A percentile compares a stretch with the other conserved stretches of the same genome.
phyloP scores from a whole-genome alignment of 2,888 invertebrate genomes.

The Plagiodera versicolora region DNA sequence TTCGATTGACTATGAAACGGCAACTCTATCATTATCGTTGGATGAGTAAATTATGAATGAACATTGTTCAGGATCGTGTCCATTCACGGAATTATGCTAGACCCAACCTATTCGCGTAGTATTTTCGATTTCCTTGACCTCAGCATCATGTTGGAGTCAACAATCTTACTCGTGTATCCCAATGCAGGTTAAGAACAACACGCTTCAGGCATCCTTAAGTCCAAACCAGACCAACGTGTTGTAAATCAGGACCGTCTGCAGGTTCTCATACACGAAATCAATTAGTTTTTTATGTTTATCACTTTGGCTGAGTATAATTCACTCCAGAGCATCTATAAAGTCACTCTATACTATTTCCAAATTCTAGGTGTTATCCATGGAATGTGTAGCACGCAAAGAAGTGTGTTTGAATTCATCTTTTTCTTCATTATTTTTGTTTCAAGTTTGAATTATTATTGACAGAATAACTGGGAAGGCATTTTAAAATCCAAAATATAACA shows the following conservation, averaged over 20 bases:
- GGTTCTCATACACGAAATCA: background rate
- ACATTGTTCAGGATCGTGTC: background rate
- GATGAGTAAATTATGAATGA: background rate
- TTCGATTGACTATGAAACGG: too few species aligned
- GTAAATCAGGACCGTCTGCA: background rate
- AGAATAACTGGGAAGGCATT: too few species aligned
- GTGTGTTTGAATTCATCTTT: too few species aligned
- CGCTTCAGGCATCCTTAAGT: background rate
- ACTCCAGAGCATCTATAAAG: too few species aligned
- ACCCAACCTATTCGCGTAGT: background rate
- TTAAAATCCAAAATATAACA: too few species aligned
- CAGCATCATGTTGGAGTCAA: conserved; percentile 4
- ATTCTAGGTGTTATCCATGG: too few species aligned
- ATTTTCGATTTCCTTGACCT: background rate
- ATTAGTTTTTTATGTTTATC: background rate
- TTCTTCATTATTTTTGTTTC: too few species aligned
- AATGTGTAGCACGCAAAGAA: too few species aligned
- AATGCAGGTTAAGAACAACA: conserved; percentile 20
- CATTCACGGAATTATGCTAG: background rate
- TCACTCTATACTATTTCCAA: too few species aligned
- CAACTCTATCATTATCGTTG: background rate
- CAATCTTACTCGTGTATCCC: conserved; percentile 10
- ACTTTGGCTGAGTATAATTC: too few species aligned
- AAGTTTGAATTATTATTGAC: too few species aligned
- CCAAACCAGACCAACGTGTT: background rate